These are phyloP conservation scores for Grantiella picta DNA, from an alignment of 2,113 vertebrate genomes.

Conservation along the genomic window DNA sequence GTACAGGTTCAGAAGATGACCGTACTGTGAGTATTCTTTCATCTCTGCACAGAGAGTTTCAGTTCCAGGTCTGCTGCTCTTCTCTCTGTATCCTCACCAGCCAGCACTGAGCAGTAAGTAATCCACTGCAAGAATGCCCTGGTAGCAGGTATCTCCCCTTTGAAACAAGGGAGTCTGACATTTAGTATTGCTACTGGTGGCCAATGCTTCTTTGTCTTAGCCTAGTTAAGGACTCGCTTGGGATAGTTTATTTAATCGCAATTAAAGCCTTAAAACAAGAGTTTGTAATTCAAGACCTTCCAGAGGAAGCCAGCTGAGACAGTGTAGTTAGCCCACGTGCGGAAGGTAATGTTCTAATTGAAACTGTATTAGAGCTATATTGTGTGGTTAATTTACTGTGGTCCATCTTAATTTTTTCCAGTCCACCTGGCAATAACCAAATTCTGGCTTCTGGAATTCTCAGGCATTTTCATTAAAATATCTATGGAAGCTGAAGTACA, in stretches of 20 bases:
- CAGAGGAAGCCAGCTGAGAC: neutral
- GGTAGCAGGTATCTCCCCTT: neutral
- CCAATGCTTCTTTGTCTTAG: neutral
- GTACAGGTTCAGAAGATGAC: neutral
- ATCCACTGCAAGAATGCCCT: neutral
- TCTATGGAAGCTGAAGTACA: neutral
- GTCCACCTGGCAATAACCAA: neutral
- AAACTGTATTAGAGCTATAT: neutral
- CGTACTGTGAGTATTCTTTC: neutral
- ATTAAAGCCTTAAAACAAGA: neutral
- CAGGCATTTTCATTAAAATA: neutral
- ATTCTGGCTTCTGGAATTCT: neutral
- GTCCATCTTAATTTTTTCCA: neutral
- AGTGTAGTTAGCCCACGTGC: neutral
- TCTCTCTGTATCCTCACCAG: neutral
- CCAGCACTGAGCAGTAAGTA: neutral
- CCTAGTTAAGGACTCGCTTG: neutral
- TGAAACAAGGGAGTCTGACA: neutral
- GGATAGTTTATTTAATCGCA: neutral
- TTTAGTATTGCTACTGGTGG: neutral
- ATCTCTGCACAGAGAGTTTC: neutral
- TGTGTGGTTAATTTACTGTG: neutral
- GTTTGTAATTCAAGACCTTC: neutral
- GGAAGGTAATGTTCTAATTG: neutral
- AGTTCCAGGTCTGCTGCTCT: neutral